A percentile compares a stretch with the other conserved stretches of the same genome.
Evolutionary conservation across 2,888 invertebrate genomes (phyloP).

Genomic region (Diaprepes abbreviatus): DNA sequence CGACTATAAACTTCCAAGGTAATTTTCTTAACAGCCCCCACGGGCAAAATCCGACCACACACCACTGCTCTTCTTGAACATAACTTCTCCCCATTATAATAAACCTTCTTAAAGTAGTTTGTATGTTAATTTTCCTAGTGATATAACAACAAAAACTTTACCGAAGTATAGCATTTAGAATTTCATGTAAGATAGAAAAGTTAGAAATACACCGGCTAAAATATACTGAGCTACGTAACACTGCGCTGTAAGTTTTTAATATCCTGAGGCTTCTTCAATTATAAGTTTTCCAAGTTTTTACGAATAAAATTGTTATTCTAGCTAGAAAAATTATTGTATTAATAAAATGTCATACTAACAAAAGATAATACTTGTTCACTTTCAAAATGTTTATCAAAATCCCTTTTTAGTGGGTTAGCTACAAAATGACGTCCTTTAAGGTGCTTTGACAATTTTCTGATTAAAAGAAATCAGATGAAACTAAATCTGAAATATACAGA

Average conservation of each 20-base stretch:
- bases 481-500: too few relatives aligned
- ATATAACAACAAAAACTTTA: conserved; percentile 46
- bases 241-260: conserved; percentile 16
- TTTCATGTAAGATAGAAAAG: conserved; percentile 35
- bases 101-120: conserved; percentile 46
- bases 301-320: not conserved
- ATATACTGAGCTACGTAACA: conserved; percentile 13
- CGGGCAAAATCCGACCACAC: conserved; percentile 39
- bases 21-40: conserved; percentile 43
- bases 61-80: conserved; percentile 38
- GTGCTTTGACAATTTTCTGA: too few relatives aligned
- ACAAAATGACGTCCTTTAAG: too few relatives aligned
- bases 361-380: too few relatives aligned
- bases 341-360: too few relatives aligned
- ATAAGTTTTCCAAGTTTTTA: conserved; percentile 32
- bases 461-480: too few relatives aligned
- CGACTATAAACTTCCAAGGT: conserved; percentile 32
- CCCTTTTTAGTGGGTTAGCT: too few relatives aligned
- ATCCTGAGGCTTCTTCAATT: conserved; percentile 30
- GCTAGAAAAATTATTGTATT: too few relatives aligned
- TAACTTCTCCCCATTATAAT: conserved; percentile 44
- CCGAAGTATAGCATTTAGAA: conserved; percentile 31
- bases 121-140: conserved; percentile 46
- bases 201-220: conserved; percentile 16
- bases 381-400: too few relatives aligned